These are phyloP conservation scores for Lypha dubia DNA, from an alignment of 2,888 invertebrate genomes.

Conservation along the genomic window DNA sequence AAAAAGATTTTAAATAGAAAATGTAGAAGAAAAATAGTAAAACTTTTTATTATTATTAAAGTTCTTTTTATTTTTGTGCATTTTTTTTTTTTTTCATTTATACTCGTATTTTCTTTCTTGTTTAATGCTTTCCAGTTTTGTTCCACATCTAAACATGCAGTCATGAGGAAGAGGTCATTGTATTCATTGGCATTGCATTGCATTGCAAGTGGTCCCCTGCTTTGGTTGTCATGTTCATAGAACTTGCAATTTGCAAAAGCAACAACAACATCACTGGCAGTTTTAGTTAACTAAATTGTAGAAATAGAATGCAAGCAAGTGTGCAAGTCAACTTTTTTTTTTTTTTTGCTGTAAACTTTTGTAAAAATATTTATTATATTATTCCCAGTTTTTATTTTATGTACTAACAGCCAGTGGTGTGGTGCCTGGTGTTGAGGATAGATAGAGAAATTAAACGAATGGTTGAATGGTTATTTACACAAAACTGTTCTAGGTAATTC, in stretches of 20 bases:
- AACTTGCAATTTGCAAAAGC: slow-evolving; percentile 40
- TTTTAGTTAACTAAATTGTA: slow-evolving; percentile 15
- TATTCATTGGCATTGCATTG: slow-evolving; percentile 51
- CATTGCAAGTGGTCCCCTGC: slow-evolving; percentile 54
- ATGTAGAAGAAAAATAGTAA: neutral
- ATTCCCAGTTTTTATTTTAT: slow-evolving; percentile 18
- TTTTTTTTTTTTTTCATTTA: slow-evolving; percentile 42
- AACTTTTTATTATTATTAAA: slow-evolving; percentile 29
- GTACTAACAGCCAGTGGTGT: neutral
- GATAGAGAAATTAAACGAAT: slow-evolving; percentile 27
- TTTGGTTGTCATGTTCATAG: slow-evolving; percentile 51
- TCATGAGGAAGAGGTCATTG: slow-evolving; percentile 63
- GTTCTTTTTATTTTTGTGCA: slow-evolving; percentile 5
- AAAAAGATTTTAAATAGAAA: slow-evolving; percentile 4
- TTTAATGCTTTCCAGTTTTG: slow-evolving; percentile 41
- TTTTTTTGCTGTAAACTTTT: neutral
- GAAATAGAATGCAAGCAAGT: slow-evolving; percentile 8
- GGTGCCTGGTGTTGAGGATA: neutral
- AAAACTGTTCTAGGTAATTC: slow-evolving; percentile 18
- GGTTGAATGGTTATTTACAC: slow-evolving; percentile 24
- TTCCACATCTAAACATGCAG: slow-evolving; percentile 48
- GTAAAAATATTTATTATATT: slow-evolving; percentile 29
- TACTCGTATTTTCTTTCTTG: slow-evolving; percentile 24
- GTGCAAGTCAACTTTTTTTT: too few species aligned
- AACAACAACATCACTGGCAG: slow-evolving; percentile 2